Base-by-base conservation (phyloP, 2,888 invertebrate genomes). In the Oxycera nigricornis region DNA sequence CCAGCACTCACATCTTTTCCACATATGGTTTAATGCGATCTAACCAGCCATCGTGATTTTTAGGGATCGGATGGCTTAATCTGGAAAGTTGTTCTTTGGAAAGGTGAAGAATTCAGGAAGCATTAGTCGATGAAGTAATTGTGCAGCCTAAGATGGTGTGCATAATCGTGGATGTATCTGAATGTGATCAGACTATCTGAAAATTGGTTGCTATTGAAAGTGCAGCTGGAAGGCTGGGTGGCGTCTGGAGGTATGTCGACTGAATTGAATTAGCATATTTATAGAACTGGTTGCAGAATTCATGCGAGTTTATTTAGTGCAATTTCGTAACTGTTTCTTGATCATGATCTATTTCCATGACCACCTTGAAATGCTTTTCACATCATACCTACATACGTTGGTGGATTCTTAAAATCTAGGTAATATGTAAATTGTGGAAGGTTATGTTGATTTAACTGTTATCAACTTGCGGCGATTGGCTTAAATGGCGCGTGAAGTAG, bases 191-290 rank as follows among this genome's bases (percentile, higher is more conserved):
- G 46, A 46, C 17, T 46, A 46, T 46, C 46, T 3, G 2, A 17
- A 46, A 3, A 46, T 46, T 46, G 46, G 46, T 14, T n/a, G n/a
- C n/a, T n/a, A n/a, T n/a, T n/a, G n/a, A n/a, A 7, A 35, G 7
- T 35, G 6, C 35, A 35, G 35, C 35, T 35, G 6, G 11, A 6
- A 11, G 35, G 35, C 11, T 35, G 35, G 35, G 11, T 55, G 52
- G 52, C 52, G 52, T 55, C 52, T 55, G 52, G 35, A 35, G n/a
- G n/a, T n/a, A n/a, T n/a, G n/a, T n/a, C n/a, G n/a, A n/a, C n/a
- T n/a, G n/a, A n/a, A n/a, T n/a, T 55, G 24, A 55, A 55, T 55
- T 55, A 22, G 52, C 52, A 55, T 55, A 55, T 55, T 55, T 55
- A 24, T 22, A 22, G 24, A 55, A 55, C 52, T 55, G 52, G 52